Evolutionary conservation across 2,113 vertebrate genomes (phyloP), one percentile per base, ranked within the genome.

Genomic region (Salvelinus namaycush): DNA sequence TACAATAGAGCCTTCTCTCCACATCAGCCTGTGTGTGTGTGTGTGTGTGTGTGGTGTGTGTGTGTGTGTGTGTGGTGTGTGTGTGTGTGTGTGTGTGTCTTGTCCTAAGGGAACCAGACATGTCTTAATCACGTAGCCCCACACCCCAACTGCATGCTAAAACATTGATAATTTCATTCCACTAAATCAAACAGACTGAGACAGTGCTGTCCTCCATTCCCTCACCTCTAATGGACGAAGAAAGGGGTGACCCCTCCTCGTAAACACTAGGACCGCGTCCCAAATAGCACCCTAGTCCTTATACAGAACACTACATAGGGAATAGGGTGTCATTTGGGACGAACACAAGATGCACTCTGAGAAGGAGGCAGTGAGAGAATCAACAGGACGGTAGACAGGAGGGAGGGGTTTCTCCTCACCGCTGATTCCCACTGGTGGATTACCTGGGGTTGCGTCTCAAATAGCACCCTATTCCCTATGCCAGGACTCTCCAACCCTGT

Each of bases 111-210:
- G 51, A 54, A 54, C 51, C 51, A 54, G 51, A 54, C 51, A 54
- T 72, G 57, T 39, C 49, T 16, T 68, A 73, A 73, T 73, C 71
- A 62, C n/a, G 2, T 22, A 62, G 13, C 59, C 59, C 71, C 34
- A 24, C 9, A 44, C 39, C 39, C 39, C 39, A 44, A 72, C 72
- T 81, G 74, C 72, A 79, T 74, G 75, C 84, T 81, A 75, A 51
- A 80, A 73, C 65, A 69, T 26, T 79, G 74, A 60, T 77, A 0
- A 44, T 44, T 54, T 49, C 72, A 79, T 39, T 39, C 75, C 12
- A 18, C 54, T 72, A 29, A 73, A 75, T 81, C 29, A 68, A 44
- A 44, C 39, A 44, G 39, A 44, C n/a, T 18, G 29, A 49, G 27
- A 54, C 60, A 69, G 29, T 14, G 18, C 16, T 54, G 29, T 59